phyloP scores from a whole-genome alignment of 2,113 vertebrate species.

The Ammodytes dubius region DNA sequence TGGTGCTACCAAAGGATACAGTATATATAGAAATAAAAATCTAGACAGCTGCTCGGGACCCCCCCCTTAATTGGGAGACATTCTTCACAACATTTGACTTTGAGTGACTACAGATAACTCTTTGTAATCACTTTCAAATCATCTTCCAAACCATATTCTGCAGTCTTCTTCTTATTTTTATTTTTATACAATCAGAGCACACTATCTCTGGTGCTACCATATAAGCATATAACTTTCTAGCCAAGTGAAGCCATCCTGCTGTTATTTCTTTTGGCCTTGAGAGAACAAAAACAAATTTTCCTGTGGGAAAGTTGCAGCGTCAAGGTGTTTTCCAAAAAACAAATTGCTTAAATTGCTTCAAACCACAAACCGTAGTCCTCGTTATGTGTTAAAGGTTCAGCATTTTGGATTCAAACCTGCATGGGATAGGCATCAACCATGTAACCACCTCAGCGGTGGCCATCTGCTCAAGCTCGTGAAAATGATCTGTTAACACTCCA shows the following conservation, averaged over 20 bases:
- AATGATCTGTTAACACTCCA: too few relatives aligned
- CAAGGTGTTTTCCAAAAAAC: neutral
- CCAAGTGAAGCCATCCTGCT: neutral
- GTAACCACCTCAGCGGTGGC: neutral
- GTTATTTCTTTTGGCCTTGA: neutral
- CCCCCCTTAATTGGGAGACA: too few relatives aligned
- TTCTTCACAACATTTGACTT: too few relatives aligned
- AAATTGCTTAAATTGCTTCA: neutral
- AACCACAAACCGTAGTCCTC: neutral
- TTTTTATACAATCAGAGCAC: too few relatives aligned
- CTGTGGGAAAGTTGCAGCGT: neutral
- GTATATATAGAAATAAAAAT: too few relatives aligned
- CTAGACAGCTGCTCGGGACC: too few relatives aligned
- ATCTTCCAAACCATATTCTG: too few relatives aligned
- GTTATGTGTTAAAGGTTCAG: neutral
- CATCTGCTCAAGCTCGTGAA: neutral
- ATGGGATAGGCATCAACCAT: neutral
- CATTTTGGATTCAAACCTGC: neutral
- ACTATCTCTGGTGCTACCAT: neutral
- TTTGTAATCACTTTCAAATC: too few relatives aligned
- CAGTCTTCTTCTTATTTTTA: too few relatives aligned
- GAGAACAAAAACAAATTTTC: neutral
- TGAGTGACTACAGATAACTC: too few relatives aligned
- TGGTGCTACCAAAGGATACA: too few relatives aligned
- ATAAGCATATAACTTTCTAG: neutral